Percentiles rank a stretch among this genome's conserved stretches.
These are phyloP conservation scores for Chrysolina americana DNA, from an alignment of 2,888 invertebrate genomes.

Conservation along the genomic window DNA sequence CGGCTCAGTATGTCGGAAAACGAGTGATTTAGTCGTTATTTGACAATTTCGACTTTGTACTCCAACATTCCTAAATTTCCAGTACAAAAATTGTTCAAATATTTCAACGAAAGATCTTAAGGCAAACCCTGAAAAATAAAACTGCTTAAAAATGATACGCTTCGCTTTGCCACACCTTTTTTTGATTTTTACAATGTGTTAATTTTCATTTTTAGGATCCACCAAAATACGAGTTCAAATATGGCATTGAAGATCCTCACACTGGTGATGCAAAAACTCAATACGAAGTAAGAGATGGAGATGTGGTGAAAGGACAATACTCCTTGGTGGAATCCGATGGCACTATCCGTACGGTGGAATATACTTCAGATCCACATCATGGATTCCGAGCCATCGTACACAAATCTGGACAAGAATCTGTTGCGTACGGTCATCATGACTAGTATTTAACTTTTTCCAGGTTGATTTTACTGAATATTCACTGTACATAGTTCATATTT, in stretches of 20 bases:
- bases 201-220: conserved; percentile 45
- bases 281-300: conserved; percentile 57
- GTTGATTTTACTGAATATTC: background rate
- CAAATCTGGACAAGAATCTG: conserved; percentile 54
- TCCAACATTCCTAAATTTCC: no score
- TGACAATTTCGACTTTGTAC: no score
- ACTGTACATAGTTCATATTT: conserved; percentile 10
- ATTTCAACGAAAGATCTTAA: no score
- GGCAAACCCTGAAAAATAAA: no score
- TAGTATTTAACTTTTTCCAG: background rate
- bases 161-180: no score
- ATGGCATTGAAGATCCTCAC: conserved; percentile 56
- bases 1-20: no score
- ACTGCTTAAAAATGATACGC: no score
- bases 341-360: conserved; percentile 56
- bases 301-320: conserved; percentile 57
- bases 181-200: background rate
- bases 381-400: conserved; percentile 59
- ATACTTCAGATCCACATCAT: conserved; percentile 56
- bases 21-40: no score
- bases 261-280: conserved; percentile 59
- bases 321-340: conserved; percentile 58
- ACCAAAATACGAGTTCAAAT: conserved; percentile 57
- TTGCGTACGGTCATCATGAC: conserved; percentile 49
- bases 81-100: no score